Evolutionary conservation across 1,140 invertebrate species (phyloP).

Genomic region (Pogonus chalceus): DNA sequence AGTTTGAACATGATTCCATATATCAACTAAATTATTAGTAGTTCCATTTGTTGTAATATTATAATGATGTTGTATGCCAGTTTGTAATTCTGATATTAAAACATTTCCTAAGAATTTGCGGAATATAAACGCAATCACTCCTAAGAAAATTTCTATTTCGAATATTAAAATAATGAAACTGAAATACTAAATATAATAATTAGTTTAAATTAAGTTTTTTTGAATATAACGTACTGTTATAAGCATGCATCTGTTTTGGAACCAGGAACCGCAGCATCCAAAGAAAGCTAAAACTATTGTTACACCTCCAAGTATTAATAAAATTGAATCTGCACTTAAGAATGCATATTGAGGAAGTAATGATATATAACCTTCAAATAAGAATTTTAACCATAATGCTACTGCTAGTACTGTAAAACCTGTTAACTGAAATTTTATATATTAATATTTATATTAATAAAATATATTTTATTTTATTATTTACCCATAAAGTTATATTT

Average conservation of each 20-base stretch:
- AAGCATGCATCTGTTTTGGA: slow-evolving; percentile 65
- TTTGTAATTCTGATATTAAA: slow-evolving; percentile 54
- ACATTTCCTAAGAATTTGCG: slow-evolving; percentile 53
- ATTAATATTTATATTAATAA: not conserved
- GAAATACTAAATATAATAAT: slow-evolving; percentile 59
- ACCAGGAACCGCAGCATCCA: slow-evolving; percentile 74
- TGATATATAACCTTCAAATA: slow-evolving; percentile 58
- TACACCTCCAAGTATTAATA: slow-evolving; percentile 55
- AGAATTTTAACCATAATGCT: slow-evolving; percentile 61
- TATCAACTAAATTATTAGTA: slow-evolving; percentile 47
- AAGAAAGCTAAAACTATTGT: slow-evolving; percentile 66
- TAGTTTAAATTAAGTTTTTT: slow-evolving; percentile 3
- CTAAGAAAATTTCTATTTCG: slow-evolving; percentile 65
- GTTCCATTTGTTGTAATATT: slow-evolving; percentile 48
- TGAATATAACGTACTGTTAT: slow-evolving; percentile 49
- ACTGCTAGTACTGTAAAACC: slow-evolving; percentile 64
- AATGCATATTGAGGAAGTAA: slow-evolving; percentile 59
- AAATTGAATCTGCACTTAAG: slow-evolving; percentile 56
- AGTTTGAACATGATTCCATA: slow-evolving; percentile 65
- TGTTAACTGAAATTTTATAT: slow-evolving; percentile 48
- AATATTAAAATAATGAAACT: slow-evolving; percentile 70
- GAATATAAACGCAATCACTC: slow-evolving; percentile 67
- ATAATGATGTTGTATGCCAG: slow-evolving; percentile 60
- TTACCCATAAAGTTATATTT: slow-evolving; percentile 68
- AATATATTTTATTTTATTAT: slow-evolving; percentile 22